A percentile compares a stretch with the other conserved stretches of the same genome.
phyloP scores from a whole-genome alignment of 2,888 invertebrate genomes.

The Dynastes maya region DNA sequence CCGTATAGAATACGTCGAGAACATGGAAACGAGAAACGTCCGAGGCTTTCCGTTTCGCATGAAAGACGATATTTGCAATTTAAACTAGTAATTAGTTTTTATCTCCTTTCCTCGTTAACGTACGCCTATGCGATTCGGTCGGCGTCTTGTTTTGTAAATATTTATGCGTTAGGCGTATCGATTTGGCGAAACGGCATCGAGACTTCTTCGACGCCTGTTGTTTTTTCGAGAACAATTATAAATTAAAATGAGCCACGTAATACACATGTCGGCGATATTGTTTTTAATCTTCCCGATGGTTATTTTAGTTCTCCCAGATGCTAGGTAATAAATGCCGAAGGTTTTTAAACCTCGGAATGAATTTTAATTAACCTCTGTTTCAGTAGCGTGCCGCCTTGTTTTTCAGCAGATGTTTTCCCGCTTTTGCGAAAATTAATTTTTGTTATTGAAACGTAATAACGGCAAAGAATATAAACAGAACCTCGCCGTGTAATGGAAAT shows the following conservation, averaged over 20 bases:
- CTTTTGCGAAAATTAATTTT: conserved; percentile 6
- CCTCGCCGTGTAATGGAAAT: not conserved
- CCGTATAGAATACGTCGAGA: not conserved
- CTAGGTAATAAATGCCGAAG: conserved; percentile 9
- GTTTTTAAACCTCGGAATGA: conserved; percentile 1
- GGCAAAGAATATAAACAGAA: not conserved
- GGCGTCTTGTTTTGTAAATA: conserved; percentile 10
- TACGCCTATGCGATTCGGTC: not conserved
- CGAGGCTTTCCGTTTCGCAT: conserved; percentile 13
- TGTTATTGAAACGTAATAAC: conserved; percentile 13
- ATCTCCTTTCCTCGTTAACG: conserved; percentile 9
- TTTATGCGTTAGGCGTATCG: conserved; percentile 1
- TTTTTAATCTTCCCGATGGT: conserved; percentile 3
- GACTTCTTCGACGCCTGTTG: not conserved
- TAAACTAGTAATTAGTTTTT: conserved; percentile 40
- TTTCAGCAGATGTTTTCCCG: not conserved
- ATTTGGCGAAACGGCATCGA: not conserved
- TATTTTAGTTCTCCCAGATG: conserved; percentile 15
- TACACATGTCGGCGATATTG: conserved; percentile 2
- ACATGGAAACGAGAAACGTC: not conserved
- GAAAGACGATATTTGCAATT: conserved; percentile 38
- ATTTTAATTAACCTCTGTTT: not conserved
- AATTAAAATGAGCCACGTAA: conserved; percentile 9
- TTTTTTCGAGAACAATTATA: conserved; percentile 15
- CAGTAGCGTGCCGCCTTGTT: not conserved